These are phyloP conservation scores for Narcine bancroftii DNA, from an alignment of 2,113 vertebrate genomes.

Conservation along the genomic window DNA sequence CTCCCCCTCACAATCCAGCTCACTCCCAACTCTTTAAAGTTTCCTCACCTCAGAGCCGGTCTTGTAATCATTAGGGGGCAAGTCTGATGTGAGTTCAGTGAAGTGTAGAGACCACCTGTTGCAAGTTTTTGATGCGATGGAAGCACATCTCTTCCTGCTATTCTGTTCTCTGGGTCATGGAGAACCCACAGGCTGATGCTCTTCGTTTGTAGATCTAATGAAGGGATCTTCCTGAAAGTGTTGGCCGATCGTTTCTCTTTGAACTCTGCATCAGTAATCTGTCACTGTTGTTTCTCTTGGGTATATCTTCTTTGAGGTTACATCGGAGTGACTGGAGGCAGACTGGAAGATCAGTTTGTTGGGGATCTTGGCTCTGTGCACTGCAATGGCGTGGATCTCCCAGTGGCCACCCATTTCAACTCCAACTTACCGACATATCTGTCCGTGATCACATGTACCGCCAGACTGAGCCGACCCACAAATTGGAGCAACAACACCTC, in stretches of 20 bases:
- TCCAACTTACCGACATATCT: no score
- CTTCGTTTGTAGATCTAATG: neutral
- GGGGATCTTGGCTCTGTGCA: no score
- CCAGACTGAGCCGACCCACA: no score
- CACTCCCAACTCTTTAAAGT: neutral
- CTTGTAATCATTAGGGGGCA: neutral
- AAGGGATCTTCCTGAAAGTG: neutral
- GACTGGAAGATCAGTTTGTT: no score
- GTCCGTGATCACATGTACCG: no score
- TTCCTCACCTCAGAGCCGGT: neutral
- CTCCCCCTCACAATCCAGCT: neutral
- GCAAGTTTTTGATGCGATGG: no score
- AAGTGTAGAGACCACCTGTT: no score
- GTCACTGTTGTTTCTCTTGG: neutral
- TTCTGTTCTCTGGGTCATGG: neutral
- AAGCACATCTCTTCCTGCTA: neutral
- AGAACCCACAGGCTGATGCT: neutral
- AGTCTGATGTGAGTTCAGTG: neutral
- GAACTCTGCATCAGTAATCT: neutral
- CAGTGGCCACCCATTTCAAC: no score
- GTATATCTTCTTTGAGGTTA: no score
- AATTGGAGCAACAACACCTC: no score
- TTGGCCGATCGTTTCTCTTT: neutral
- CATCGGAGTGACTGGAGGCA: no score
- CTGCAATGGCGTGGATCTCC: no score